These are phyloP conservation scores for Ciconia maguari DNA, from an alignment of 2,113 vertebrate genomes.

Conservation along the genomic window DNA sequence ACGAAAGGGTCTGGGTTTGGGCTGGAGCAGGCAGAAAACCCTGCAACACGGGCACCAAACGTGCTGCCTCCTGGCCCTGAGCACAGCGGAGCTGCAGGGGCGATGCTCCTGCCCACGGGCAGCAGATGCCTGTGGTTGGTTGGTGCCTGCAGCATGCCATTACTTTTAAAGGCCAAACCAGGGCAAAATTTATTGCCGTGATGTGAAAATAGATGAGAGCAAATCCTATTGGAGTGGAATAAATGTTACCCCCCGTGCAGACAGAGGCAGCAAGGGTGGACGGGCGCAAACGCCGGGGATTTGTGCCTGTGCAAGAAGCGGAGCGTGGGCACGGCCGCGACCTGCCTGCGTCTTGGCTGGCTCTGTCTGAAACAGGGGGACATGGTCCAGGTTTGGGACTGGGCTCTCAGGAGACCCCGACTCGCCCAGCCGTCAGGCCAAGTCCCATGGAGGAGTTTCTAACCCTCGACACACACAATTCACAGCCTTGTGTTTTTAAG, in stretches of 20 bases:
- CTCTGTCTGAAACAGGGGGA: rapidly evolving
- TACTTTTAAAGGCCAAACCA: background rate
- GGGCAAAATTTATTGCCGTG: background rate
- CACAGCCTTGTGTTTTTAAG: background rate
- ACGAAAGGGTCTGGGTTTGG: background rate
- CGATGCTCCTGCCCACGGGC: background rate
- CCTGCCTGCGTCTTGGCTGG: background rate
- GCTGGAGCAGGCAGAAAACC: background rate
- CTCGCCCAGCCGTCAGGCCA: background rate
- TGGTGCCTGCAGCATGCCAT: rapidly evolving
- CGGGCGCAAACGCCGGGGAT: rapidly evolving
- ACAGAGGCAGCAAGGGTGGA: rapidly evolving
- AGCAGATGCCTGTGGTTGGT: background rate
- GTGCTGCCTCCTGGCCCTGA: background rate
- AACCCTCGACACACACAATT: rapidly evolving
- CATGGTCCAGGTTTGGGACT: rapidly evolving
- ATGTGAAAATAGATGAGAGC: rapidly evolving
- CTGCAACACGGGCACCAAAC: rapidly evolving
- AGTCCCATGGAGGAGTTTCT: background rate
- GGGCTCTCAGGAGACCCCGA: rapidly evolving
- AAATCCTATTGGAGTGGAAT: rapidly evolving
- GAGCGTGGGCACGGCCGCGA: rapidly evolving
- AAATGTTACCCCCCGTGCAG: rapidly evolving
- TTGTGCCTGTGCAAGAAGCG: rapidly evolving
- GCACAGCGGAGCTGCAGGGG: background rate